phyloP scores from a whole-genome alignment of 1,140 invertebrate species.

The Sarcophaga bullata region DNA sequence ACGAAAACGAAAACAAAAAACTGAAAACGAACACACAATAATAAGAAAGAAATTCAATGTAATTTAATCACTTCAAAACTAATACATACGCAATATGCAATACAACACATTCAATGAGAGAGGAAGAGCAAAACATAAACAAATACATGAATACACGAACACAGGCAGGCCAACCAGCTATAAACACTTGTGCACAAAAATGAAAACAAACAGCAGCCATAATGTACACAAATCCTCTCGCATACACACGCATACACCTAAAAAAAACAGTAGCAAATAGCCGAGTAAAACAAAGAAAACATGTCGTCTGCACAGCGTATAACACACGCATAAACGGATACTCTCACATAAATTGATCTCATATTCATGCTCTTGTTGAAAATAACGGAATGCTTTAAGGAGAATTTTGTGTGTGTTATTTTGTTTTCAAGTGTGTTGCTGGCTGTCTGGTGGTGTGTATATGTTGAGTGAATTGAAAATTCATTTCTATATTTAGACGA shows the following conservation, averaged over 20 bases:
- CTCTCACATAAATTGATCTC: no score
- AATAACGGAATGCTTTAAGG: no score
- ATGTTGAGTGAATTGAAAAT: background rate
- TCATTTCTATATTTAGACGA: slow-evolving; percentile 12
- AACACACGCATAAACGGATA: no score
- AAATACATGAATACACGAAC: background rate
- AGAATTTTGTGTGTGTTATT: no score
- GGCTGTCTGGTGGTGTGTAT: no score
- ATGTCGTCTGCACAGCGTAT: background rate
- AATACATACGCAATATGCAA: background rate
- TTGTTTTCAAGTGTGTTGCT: no score
- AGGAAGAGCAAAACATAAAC: background rate
- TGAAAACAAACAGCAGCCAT: background rate
- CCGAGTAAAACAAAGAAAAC: background rate
- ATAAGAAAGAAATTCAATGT: background rate
- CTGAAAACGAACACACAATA: background rate
- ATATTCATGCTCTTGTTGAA: no score
- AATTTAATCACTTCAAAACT: slow-evolving; percentile 15
- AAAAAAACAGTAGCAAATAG: background rate
- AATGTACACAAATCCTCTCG: background rate
- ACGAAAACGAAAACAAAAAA: no score
- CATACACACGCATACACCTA: background rate
- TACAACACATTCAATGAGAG: no score
- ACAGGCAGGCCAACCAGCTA: background rate
- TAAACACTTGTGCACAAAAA: background rate